Conservation (phyloP, 2,797 vertebrate genomes). For the Rhinogobio ventralis region DNA sequence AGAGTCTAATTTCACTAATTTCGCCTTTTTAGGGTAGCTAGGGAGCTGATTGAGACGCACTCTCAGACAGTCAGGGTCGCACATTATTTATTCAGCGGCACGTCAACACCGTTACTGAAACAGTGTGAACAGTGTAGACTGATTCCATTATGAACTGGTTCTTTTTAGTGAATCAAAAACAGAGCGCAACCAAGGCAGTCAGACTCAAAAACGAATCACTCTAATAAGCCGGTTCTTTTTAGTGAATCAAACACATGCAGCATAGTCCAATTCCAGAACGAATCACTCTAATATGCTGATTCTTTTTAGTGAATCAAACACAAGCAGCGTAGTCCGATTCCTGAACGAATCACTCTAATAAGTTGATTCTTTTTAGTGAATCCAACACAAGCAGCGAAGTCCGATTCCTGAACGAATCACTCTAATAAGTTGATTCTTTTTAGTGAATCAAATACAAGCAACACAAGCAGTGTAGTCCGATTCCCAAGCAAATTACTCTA, state of each 20-base stretch:
- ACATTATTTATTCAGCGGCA: too few species aligned
- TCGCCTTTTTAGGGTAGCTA: neutral
- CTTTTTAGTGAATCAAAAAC: too few species aligned
- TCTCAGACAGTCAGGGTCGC: too few species aligned
- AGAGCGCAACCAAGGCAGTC: too few species aligned
- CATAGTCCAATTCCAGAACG: rapidly evolving
- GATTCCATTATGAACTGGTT: neutral
- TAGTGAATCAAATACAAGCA: neutral
- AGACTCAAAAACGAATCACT: neutral
- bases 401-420: rapidly evolving
- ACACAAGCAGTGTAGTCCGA: neutral
- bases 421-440: neutral
- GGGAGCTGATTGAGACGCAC: too few species aligned
- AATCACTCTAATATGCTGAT: neutral
- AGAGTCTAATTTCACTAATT: neutral
- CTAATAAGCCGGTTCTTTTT: neutral
- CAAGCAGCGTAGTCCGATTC: neutral
- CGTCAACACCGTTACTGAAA: neutral
- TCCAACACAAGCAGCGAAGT: neutral
- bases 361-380: neutral
- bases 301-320: neutral
- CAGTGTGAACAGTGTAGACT: neutral
- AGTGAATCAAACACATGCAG: neutral
- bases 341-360: neutral
- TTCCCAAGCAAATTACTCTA: too few species aligned